Conservation (phyloP, 2,797 vertebrate species). For the Helicolenus hilgendorfi region DNA sequence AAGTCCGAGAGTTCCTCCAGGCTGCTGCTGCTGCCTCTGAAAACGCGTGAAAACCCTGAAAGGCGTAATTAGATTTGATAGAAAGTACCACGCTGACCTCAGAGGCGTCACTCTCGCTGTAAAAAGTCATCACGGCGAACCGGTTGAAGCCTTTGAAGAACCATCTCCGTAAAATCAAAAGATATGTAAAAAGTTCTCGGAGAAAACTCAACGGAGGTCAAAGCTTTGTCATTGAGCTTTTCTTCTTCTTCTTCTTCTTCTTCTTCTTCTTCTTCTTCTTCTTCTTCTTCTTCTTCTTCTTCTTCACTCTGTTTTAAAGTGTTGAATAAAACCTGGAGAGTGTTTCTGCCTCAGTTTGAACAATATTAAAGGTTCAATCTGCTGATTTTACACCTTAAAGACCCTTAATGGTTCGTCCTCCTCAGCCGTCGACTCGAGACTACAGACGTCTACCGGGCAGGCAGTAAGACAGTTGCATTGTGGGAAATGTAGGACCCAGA, state of each 20-base stretch:
- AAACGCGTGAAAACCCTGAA: background rate
- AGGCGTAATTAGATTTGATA: constrained; percentile 41
- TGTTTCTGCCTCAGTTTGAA: too few relatives aligned
- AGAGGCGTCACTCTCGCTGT: constrained; percentile 25
- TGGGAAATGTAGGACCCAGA: too few relatives aligned
- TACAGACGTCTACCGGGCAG: too few relatives aligned
- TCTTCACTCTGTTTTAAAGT: background rate
- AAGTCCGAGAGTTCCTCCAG: background rate
- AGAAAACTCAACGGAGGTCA: constrained; percentile 5
- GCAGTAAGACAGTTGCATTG: too few relatives aligned
- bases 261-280: background rate
- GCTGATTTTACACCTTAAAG: too few relatives aligned
- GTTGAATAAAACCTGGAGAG: too few relatives aligned
- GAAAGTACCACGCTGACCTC: constrained; percentile 38
- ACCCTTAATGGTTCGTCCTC: too few relatives aligned
- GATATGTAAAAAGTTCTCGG: constrained; percentile 13
- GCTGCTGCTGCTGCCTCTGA: background rate
- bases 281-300: background rate
- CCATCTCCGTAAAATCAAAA: constrained; percentile 26
- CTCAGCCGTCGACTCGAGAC: too few relatives aligned
- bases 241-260: background rate
- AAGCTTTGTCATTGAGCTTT: background rate
- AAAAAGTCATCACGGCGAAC: background rate
- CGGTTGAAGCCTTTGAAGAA: constrained; percentile 32
- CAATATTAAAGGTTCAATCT: too few relatives aligned